A percentile compares a stretch with the other conserved stretches of the same genome.
phyloP scores from a whole-genome alignment of 1,140 invertebrate genomes.

The Hycleus cichorii region DNA sequence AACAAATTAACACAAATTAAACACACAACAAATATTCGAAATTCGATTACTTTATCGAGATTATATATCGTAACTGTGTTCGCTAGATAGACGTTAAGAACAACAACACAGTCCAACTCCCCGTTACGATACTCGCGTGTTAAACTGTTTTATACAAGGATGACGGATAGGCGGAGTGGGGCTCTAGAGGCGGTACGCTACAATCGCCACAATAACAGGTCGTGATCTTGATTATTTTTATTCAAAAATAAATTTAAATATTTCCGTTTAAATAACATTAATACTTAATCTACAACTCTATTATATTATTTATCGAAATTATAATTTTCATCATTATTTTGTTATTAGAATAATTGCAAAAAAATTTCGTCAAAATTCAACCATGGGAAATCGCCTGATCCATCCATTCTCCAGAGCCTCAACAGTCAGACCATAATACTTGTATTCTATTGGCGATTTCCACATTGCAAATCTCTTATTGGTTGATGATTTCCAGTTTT shows the following conservation, averaged over 20 bases:
- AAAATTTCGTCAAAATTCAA: too few species aligned
- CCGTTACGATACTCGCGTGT: conserved; percentile 6
- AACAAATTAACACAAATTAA: conserved; percentile 5
- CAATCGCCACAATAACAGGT: conserved; percentile 1
- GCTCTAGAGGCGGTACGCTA: conserved; percentile 7
- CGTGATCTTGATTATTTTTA: conserved; percentile 8
- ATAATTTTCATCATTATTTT: not conserved
- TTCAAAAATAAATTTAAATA: not conserved
- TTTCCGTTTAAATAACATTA: not conserved
- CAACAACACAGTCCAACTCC: not conserved
- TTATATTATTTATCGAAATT: not conserved
- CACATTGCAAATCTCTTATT: conserved; percentile 6
- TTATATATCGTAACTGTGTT: too few species aligned
- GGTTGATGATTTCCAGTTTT: not conserved
- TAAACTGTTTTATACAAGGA: conserved; percentile 19
- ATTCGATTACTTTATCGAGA: not conserved
- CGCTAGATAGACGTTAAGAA: too few species aligned
- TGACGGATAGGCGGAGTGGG: conserved; percentile 15
- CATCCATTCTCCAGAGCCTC: conserved; percentile 14
- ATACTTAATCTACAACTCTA: not conserved
- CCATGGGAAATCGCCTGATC: not conserved
- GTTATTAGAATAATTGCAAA: too few species aligned
- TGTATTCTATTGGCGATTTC: conserved; percentile 19
- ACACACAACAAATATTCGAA: conserved; percentile 2
- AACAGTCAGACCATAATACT: conserved; percentile 26